Evolutionary conservation across 2,797 vertebrate genomes (phyloP), one percentile per base, ranked within the genome.

Genomic region (Ceyx erithaca): DNA sequence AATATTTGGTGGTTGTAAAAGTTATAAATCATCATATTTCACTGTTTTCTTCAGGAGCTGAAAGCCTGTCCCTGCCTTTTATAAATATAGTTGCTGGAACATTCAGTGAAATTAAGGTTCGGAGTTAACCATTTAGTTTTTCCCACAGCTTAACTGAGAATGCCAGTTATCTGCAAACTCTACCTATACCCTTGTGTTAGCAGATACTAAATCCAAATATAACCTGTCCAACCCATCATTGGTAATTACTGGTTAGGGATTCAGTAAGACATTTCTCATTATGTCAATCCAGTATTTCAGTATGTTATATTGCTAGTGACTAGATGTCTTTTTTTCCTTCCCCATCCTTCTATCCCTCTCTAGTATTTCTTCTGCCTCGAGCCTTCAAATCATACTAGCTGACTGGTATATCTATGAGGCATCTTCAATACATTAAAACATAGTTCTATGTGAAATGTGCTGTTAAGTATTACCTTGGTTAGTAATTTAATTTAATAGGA

Each of bases 401-500:
- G 46, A 62, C 55, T 89, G 70, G 30, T 92, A 40, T 83, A 87
- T 91, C 89, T 94, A 89, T 92, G 93, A 90, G 81, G 31, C 30
- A 1, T 69, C 62, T 52, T 95, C 84, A 89, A 86, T 58, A 81
- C 75, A 85, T 94, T 95, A 87, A 93, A 95, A 89, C 76, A 80
- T 81, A 86, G 68, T 87, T 93, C 85, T 43, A 62, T 5, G 17
- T 87, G 88, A 95, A 92, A 82, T 73, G 61, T 79, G 52, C 66
- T 92, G 79, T 85, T 96, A 88, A 95, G 72, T 92, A 87, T 95
- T 95, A 89, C 66, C 64, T 91, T 52, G 68, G 89, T 87, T 90
- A 87, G 85, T 94, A 96, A 96, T 94, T 92, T 94, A 96, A 95
- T 96, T 92, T 95, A 92, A 90, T 88, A 86, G 73, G 49, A 89